phyloP scores from a whole-genome alignment of 2,888 invertebrate species.

The Dynastes tityus region DNA sequence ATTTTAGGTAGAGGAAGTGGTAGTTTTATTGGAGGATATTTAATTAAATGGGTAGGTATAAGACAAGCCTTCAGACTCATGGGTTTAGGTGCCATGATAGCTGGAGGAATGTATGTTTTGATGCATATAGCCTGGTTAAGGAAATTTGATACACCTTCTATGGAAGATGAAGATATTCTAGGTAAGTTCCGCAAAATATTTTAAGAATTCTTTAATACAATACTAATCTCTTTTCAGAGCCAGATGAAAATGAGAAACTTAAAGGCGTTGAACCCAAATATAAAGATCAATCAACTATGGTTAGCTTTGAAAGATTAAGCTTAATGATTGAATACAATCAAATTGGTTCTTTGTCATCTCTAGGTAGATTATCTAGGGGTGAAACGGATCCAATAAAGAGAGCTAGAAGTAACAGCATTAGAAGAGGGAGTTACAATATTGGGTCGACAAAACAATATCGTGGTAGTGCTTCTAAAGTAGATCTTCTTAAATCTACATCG shows the following conservation, averaged over 20 bases:
- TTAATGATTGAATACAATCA: conserved; percentile 85
- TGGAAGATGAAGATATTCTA: conserved; percentile 70
- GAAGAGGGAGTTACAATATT: conserved; percentile 75
- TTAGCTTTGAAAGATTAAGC: conserved; percentile 81
- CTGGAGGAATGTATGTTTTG: conserved; percentile 81
- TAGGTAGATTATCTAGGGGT: conserved; percentile 71
- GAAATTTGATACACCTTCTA: conserved; percentile 72
- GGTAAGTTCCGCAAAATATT: conserved; percentile 63
- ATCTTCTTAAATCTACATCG: conserved; percentile 79
- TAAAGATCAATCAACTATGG: conserved; percentile 81
- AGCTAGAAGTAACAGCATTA: conserved; percentile 69
- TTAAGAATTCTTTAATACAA: conserved; percentile 46
- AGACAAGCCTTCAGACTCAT: conserved; percentile 85
- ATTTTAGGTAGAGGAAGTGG: conserved; percentile 83
- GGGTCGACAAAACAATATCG: conserved; percentile 70
- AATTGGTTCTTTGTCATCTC: conserved; percentile 81
- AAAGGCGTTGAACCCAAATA: conserved; percentile 75
- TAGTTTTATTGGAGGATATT: conserved; percentile 84
- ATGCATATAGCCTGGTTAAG: conserved; percentile 83
- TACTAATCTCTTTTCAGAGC: conserved; percentile 54
- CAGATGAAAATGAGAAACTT: conserved; percentile 77
- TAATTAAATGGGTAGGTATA: conserved; percentile 84
- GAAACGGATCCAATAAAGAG: conserved; percentile 58
- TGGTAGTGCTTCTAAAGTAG: conserved; percentile 76
- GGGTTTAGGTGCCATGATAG: conserved; percentile 82